These are phyloP conservation scores for Cairina moschata DNA, from an alignment of 2,113 vertebrate genomes.

Conservation along the genomic window DNA sequence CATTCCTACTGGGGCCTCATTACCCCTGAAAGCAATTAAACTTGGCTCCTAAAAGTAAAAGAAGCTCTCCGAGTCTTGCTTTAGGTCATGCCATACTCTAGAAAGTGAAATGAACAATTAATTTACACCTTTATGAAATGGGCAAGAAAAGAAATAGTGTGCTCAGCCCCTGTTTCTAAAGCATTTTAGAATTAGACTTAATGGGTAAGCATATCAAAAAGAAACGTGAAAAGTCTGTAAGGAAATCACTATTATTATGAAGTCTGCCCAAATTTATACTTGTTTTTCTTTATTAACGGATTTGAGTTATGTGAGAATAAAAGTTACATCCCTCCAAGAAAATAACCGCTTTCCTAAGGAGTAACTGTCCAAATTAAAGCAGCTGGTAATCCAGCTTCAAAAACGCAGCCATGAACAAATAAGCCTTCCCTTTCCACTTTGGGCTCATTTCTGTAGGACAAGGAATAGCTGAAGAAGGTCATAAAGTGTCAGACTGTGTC, in stretches of 20 bases:
- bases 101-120: not conserved
- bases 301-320: not conserved
- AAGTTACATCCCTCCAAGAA: not conserved
- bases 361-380: not conserved
- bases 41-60: not conserved
- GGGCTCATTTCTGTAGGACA: not conserved
- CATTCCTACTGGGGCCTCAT: fast-evolving
- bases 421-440: not conserved
- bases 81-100: not conserved
- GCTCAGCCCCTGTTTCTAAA: too few species aligned
- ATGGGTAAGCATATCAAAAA: not conserved
- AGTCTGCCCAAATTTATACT: not conserved
- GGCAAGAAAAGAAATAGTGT: not conserved
- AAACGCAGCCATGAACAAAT: not conserved
- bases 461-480: not conserved
- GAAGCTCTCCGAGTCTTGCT: not conserved
- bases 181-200: not conserved
- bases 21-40: not conserved
- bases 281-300: not conserved
- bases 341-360: not conserved
- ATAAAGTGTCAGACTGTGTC: not conserved
- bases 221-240: not conserved
- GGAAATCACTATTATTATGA: not conserved
- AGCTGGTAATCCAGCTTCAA: not conserved
- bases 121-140: not conserved